Percentiles rank a stretch among this genome's conserved stretches.
These are phyloP conservation scores for Lepidochrysops patricia DNA, from an alignment of 2,888 invertebrate species.

Conservation along the genomic window DNA sequence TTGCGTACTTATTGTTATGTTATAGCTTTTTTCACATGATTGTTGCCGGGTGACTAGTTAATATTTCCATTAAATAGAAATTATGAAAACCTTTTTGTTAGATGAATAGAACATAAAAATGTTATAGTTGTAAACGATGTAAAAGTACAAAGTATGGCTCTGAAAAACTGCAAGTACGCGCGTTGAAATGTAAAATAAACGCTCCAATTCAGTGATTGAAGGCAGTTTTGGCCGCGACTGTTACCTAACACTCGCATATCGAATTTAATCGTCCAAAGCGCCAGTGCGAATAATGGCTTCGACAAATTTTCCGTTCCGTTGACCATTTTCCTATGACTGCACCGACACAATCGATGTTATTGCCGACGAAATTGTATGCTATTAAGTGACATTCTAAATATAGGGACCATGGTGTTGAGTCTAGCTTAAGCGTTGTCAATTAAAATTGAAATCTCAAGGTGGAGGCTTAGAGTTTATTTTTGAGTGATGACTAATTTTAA, in stretches of 20 bases:
- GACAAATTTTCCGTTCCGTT: conserved; percentile 69
- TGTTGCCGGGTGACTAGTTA: too few species aligned
- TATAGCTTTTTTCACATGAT: too few species aligned
- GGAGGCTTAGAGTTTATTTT: conserved; percentile 18
- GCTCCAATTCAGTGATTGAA: conserved; percentile 22
- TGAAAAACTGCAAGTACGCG: background rate
- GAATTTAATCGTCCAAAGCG: conserved; percentile 66
- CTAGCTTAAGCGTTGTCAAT: conserved; percentile 41
- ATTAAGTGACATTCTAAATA: conserved; percentile 71
- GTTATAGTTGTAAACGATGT: background rate
- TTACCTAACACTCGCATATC: conserved; percentile 40
- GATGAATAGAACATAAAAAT: background rate
- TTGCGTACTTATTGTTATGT: too few species aligned
- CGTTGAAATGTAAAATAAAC: conserved; percentile 7
- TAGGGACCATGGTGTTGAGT: conserved; percentile 52
- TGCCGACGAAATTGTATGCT: conserved; percentile 66
- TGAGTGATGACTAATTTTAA: conserved; percentile 15
- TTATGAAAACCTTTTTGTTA: background rate
- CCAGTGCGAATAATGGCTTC: conserved; percentile 64
- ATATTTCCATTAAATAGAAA: too few species aligned
- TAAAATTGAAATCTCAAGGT: conserved; percentile 27
- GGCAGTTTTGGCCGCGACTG: conserved; percentile 28
- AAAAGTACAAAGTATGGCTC: background rate
- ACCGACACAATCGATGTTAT: conserved; percentile 64
- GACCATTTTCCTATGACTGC: conserved; percentile 71